Conservation (phyloP, 2,888 invertebrate species). For the Blomia tropicalis region DNA sequence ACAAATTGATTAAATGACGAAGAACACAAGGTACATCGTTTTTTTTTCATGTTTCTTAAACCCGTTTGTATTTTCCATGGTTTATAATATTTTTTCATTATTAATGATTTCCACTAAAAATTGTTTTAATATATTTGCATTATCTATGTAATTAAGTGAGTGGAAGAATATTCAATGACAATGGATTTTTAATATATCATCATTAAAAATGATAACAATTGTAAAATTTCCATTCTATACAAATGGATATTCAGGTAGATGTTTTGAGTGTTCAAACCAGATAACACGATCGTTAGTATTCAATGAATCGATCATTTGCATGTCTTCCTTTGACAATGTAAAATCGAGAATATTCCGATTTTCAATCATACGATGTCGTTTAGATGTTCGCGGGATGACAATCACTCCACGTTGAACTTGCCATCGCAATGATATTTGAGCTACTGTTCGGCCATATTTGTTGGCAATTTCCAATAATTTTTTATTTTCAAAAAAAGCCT, state of each 20-base stretch:
- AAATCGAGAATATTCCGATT: conserved; percentile 15
- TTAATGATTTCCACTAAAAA: too few species aligned
- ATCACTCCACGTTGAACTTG: conserved; percentile 8
- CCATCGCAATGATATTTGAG: conserved; percentile 17
- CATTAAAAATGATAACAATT: too few species aligned
- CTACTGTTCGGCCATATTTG: background rate
- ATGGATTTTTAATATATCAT: too few species aligned
- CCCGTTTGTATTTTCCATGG: too few species aligned
- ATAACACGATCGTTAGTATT: conserved; percentile 14
- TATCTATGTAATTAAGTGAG: too few species aligned
- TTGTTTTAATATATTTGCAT: too few species aligned
- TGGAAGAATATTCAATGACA: too few species aligned
- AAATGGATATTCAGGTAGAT: conserved; percentile 18
- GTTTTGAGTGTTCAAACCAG: background rate
- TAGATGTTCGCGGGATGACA: conserved; percentile 7
- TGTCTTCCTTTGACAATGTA: conserved; percentile 5
- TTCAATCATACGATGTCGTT: conserved; percentile 6
- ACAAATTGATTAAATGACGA: too few species aligned
- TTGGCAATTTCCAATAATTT: conserved; percentile 8
- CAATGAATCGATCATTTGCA: conserved; percentile 1
- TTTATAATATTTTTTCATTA: too few species aligned
- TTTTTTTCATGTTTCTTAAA: too few species aligned
- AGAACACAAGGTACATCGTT: too few species aligned
- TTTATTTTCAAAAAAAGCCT: background rate
- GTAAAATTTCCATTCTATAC: too few species aligned